Evolutionary conservation across 2,113 vertebrate genomes (phyloP).

Genomic region (Greenwoodochromis staneri): DNA sequence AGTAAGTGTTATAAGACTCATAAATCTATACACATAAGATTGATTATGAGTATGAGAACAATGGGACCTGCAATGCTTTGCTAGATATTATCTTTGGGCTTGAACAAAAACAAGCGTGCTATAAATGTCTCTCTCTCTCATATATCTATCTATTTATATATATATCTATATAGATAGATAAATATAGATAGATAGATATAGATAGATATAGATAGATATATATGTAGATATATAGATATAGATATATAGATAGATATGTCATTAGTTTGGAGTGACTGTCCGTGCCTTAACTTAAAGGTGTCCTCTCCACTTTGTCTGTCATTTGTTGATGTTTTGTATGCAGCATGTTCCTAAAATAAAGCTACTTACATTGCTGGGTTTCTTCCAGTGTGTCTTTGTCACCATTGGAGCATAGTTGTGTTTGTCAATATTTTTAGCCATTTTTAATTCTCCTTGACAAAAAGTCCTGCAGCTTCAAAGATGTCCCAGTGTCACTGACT

Average conservation of each 20-base stretch:
- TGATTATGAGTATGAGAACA: neutral
- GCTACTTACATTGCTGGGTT: constrained; percentile 51
- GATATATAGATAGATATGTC: neutral
- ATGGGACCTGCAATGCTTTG: neutral
- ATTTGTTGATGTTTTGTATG: neutral
- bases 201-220: fast-evolving
- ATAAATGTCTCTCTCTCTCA: neutral
- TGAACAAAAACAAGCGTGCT: neutral
- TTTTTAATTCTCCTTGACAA: neutral
- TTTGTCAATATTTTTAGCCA: constrained; percentile 21
- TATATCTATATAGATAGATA: fast-evolving
- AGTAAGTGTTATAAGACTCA: neutral
- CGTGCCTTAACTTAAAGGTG: neutral
- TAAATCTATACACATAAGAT: neutral
- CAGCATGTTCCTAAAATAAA: neutral
- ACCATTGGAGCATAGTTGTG: neutral
- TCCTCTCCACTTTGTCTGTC: neutral
- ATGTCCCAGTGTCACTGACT: neutral
- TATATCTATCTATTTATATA: neutral
- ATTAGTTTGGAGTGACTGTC: neutral
- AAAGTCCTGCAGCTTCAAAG: neutral
- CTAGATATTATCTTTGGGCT: neutral
- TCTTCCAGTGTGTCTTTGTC: constrained; percentile 42
- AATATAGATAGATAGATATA: too few relatives aligned
- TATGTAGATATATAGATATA: fast-evolving